A percentile compares a stretch with the other conserved stretches of the same genome.
These are phyloP conservation scores for Entosphenus tridentatus DNA, from an alignment of 2,113 vertebrate species.

Conservation along the genomic window DNA sequence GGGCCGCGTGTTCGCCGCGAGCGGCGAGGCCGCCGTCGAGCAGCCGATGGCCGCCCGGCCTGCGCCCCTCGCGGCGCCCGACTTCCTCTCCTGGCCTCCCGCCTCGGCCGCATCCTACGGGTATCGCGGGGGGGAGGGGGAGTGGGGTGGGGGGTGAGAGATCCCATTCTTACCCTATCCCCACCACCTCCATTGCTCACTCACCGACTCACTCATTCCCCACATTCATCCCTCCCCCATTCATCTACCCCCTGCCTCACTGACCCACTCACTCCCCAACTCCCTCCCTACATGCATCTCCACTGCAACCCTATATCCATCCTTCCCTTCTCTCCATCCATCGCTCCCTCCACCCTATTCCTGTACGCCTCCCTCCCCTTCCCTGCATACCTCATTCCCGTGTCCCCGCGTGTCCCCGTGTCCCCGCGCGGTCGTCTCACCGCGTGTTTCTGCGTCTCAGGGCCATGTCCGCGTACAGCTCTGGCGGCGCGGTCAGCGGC, in stretches of 20 bases:
- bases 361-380: no score
- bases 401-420: not conserved
- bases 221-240: not conserved
- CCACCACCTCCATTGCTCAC: not conserved
- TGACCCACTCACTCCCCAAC: conserved; percentile 12
- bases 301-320: not conserved
- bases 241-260: no score
- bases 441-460: conserved; percentile 22
- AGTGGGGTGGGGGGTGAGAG: conserved; percentile 7
- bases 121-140: conserved; percentile 17
- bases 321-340: conserved; percentile 18
- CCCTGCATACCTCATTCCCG: no score
- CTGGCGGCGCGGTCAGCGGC: conserved; percentile 74
- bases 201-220: not conserved
- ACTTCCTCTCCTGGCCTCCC: conserved; percentile 87
- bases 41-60: conserved; percentile 88
- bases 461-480: conserved; percentile 74
- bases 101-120: conserved; percentile 75
- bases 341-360: conserved; percentile 15
- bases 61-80: conserved; percentile 59
- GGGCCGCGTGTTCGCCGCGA: conserved; percentile 84
- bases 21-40: conserved; percentile 76
- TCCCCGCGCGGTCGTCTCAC: not conserved
- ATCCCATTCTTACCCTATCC: not conserved
- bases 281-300: conserved; percentile 1